Evolutionary conservation across 2,888 invertebrate genomes (phyloP).

Genomic region (Cryptocheilus praepositus): DNA sequence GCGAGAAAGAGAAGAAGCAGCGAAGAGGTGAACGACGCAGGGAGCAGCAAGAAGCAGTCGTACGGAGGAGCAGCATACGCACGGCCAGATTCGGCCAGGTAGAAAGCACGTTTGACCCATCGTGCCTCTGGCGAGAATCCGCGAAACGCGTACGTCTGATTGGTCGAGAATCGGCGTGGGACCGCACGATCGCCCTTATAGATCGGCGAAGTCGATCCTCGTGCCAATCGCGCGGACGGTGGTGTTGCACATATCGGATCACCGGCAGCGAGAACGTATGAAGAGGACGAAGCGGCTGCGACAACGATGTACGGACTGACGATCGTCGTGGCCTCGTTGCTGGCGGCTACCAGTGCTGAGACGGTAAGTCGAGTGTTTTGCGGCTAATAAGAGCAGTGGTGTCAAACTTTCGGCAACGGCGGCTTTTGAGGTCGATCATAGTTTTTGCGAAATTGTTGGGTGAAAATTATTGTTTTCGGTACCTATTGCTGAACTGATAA

Average conservation of each 20-base stretch:
- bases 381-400: too few species aligned
- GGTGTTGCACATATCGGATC: slow-evolving; percentile 14
- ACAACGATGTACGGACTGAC: slow-evolving; percentile 21
- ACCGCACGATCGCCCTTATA: slow-evolving; percentile 34
- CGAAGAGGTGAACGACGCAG: neutral
- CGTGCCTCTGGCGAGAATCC: slow-evolving; percentile 16
- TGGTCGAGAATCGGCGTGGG: slow-evolving; percentile 36
- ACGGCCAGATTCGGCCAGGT: slow-evolving; percentile 31
- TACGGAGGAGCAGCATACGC: slow-evolving; percentile 33
- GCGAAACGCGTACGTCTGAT: slow-evolving; percentile 22
- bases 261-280: neutral
- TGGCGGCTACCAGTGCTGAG: neutral
- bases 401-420: too few species aligned
- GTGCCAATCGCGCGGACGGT: slow-evolving; percentile 26
- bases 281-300: neutral
- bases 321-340: slow-evolving; percentile 8
- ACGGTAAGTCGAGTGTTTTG: neutral
- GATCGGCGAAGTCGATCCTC: slow-evolving; percentile 26
- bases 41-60: slow-evolving; percentile 4
- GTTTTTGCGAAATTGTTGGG: too few species aligned
- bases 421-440: too few species aligned
- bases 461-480: too few species aligned
- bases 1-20: too few species aligned
- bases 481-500: too few species aligned
- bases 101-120: slow-evolving; percentile 44